A percentile compares a stretch with the other conserved stretches of the same genome.
Evolutionary conservation across 2,113 vertebrate genomes (phyloP).

Genomic region (Athene noctua): DNA sequence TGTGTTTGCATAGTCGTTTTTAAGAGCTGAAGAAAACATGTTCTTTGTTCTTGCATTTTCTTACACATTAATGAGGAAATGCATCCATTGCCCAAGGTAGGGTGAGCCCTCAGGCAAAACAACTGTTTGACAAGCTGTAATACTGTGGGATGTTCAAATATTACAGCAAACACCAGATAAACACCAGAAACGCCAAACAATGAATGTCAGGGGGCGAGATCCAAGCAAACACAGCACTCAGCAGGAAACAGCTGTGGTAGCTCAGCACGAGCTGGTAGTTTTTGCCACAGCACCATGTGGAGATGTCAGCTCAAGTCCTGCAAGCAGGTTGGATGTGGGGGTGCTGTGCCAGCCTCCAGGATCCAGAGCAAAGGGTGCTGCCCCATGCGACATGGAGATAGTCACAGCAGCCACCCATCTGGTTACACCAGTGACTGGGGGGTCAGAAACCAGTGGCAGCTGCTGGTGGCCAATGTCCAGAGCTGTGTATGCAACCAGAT

Average conservation of each 20-base stretch:
- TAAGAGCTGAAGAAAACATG: not conserved
- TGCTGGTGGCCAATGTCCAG: rapidly evolving
- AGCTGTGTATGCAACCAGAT: not conserved
- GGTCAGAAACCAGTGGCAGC: not conserved
- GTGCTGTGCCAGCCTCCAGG: not conserved
- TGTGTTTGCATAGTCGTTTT: not conserved
- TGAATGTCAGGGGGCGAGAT: not conserved
- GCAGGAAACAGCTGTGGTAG: rapidly evolving
- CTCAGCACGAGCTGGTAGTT: not conserved
- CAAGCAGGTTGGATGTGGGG: not conserved
- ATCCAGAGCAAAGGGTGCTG: not conserved
- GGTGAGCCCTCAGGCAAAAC: not conserved
- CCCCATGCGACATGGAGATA: rapidly evolving
- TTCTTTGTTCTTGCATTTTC: not conserved
- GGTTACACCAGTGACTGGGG: not conserved
- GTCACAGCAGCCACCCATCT: not conserved
- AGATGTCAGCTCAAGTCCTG: not conserved
- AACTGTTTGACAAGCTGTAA: not conserved
- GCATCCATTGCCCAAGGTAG: not conserved
- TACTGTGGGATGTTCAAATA: not conserved
- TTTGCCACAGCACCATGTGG: not conserved
- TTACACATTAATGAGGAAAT: not conserved
- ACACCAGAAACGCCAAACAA: not conserved
- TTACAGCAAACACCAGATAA: not conserved
- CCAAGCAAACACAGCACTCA: not conserved